Conservation (phyloP, 2,797 vertebrate species). For the Megaceryle alcyon region DNA sequence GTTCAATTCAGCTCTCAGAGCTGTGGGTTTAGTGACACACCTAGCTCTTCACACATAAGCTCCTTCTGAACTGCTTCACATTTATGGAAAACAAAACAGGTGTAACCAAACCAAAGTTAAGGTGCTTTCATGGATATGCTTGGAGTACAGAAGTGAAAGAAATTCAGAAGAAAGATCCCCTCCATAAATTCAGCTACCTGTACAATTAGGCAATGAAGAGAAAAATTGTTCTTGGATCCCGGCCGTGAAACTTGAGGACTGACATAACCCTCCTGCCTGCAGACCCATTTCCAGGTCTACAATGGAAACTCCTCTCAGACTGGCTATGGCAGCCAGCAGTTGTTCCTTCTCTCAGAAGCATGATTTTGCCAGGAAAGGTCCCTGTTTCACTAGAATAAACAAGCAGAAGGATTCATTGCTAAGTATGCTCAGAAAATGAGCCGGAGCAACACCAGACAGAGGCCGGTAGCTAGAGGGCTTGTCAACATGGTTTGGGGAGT, state of each 20-base stretch:
- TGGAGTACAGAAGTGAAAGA: not conserved
- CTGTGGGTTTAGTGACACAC: not conserved
- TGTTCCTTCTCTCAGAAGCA: not conserved
- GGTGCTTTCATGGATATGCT: not conserved
- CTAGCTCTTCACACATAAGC: not conserved
- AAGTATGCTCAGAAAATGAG: not conserved
- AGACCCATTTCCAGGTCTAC: not conserved
- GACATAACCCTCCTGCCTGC: not conserved
- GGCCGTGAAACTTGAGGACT: not conserved
- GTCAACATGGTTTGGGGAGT: not conserved
- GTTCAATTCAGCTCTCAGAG: conserved; percentile 28
- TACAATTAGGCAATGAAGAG: not conserved
- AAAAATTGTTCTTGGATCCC: not conserved
- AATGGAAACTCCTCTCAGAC: not conserved
- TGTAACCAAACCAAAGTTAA: not conserved
- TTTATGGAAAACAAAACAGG: not conserved
- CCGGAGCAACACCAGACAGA: not conserved
- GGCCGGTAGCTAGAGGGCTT: not conserved
- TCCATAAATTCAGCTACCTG: not conserved
- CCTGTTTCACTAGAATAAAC: not conserved
- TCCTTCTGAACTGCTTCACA: not conserved
- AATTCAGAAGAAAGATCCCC: not conserved
- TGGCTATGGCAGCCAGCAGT: not conserved
- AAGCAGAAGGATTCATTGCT: not conserved
- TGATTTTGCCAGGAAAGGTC: not conserved